Percentiles rank a stretch among this genome's conserved stretches.
These are phyloP conservation scores for Vidua macroura DNA, from an alignment of 2,113 vertebrate genomes.

Conservation along the genomic window DNA sequence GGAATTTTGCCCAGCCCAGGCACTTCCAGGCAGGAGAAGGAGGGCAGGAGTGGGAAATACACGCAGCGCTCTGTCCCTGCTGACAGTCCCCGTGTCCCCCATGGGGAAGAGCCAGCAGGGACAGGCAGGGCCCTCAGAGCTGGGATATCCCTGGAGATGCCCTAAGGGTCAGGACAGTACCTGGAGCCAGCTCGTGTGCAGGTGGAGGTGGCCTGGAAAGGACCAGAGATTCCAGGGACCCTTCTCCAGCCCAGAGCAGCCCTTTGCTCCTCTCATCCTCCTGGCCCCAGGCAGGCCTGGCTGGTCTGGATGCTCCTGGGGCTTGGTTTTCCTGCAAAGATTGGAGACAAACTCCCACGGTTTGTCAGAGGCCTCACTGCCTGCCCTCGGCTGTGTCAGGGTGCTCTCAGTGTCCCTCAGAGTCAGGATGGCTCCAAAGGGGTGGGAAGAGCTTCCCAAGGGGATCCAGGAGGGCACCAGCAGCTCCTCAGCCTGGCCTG, in stretches of 20 bases:
- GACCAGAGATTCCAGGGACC: accelerated
- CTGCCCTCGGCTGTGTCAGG: background rate
- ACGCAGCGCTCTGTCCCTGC: accelerated
- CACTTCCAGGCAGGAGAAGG: accelerated
- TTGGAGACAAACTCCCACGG: accelerated
- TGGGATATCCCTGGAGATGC: background rate
- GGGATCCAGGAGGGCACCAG: background rate
- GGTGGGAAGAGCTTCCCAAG: accelerated
- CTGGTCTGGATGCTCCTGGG: accelerated
- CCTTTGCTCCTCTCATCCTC: background rate
- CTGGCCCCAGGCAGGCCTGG: background rate
- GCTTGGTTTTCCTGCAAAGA: background rate
- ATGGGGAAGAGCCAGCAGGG: background rate
- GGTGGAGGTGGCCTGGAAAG: background rate
- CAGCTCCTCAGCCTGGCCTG: background rate
- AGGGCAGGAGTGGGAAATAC: background rate
- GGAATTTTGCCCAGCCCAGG: background rate
- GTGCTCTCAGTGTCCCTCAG: accelerated
- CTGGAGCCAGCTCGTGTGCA: background rate
- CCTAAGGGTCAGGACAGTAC: accelerated
- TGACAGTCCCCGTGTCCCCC: accelerated
- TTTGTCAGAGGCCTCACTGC: accelerated
- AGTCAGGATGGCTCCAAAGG: accelerated
- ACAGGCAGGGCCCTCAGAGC: accelerated
- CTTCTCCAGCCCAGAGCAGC: background rate